Percentiles rank a stretch among this genome's conserved stretches.
Evolutionary conservation across 2,888 invertebrate species (phyloP).

Genomic region (Agonopterix alstromeriana): DNA sequence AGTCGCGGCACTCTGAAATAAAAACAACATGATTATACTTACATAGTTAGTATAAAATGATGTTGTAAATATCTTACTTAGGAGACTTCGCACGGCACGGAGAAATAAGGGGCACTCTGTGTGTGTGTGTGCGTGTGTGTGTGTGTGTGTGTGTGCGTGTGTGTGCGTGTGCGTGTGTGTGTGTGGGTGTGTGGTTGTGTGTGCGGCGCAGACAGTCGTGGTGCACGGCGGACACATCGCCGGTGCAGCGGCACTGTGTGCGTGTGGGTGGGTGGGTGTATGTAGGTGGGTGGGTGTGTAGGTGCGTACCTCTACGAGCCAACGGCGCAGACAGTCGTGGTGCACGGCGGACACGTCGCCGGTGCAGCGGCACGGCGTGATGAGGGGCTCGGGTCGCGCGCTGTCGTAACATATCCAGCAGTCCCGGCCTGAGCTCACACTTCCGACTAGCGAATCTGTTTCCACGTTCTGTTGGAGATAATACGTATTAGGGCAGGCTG

Average conservation of each 20-base stretch:
- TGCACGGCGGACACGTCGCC: slow-evolving; percentile 96
- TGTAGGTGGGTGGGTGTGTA: not conserved
- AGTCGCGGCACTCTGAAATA: slow-evolving; percentile 79
- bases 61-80: too few species aligned
- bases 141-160: not conserved
- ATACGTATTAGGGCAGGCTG: too few species aligned
- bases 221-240: slow-evolving; percentile 94
- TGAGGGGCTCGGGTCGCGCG: slow-evolving; percentile 87
- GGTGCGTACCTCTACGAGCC: slow-evolving; percentile 88
- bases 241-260: slow-evolving; percentile 87
- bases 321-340: slow-evolving; percentile 91
- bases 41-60: too few species aligned
- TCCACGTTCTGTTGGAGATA: slow-evolving; percentile 48
- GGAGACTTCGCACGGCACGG: too few species aligned
- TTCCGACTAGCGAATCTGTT: slow-evolving; percentile 62
- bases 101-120: too few species aligned
- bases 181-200: not conserved
- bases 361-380: slow-evolving; percentile 92
- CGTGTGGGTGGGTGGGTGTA: not conserved
- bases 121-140: not conserved
- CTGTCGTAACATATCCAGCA: slow-evolving; percentile 97
- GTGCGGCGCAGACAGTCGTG: slow-evolving; percentile 91
- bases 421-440: slow-evolving; percentile 73
- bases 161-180: not conserved
- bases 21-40: not conserved